These are phyloP conservation scores for Gorsachius magnificus DNA, from an alignment of 2,797 vertebrate genomes.

Conservation along the genomic window DNA sequence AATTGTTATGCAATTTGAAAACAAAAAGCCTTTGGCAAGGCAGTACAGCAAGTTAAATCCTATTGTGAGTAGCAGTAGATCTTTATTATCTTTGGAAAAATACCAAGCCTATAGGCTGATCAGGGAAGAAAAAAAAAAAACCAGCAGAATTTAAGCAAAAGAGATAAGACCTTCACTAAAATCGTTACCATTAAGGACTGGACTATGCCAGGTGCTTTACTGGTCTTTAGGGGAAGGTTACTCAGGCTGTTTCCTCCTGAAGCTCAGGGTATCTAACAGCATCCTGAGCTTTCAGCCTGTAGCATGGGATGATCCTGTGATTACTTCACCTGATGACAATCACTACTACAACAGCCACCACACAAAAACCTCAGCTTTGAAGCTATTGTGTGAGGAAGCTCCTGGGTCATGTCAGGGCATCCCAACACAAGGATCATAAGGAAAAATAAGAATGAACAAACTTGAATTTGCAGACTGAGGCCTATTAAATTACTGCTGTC, in stretches of 20 bases:
- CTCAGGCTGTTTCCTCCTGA: background rate
- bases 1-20: constrained; percentile 44
- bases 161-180: background rate
- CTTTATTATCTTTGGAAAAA: constrained; percentile 19
- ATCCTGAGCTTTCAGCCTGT: background rate
- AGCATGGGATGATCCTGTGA: background rate
- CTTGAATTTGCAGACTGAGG: background rate
- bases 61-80: background rate
- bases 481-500: background rate
- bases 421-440: background rate
- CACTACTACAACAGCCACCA: background rate
- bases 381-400: background rate
- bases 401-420: background rate
- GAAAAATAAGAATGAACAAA: background rate
- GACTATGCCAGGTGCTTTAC: background rate
- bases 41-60: background rate
- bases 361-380: background rate
- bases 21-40: constrained; percentile 41
- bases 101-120: background rate
- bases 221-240: background rate
- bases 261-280: background rate
- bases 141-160: background rate
- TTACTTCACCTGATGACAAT: background rate
- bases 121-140: background rate
- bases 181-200: background rate